These are phyloP conservation scores for Pollenia labialis DNA, from an alignment of 2,888 invertebrate species.

Conservation along the genomic window DNA sequence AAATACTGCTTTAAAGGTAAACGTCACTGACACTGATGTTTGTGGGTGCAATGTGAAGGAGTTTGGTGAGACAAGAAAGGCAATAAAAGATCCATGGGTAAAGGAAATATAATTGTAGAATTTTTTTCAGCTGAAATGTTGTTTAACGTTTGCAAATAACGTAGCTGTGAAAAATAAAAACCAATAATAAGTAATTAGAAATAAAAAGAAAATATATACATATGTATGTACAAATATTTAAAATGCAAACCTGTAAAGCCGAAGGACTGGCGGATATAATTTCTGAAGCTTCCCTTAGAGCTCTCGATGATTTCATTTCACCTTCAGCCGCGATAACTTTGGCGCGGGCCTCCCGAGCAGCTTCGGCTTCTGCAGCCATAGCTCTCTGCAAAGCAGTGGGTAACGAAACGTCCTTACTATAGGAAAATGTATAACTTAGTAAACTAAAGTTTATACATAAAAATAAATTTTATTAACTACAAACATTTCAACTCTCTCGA, in stretches of 20 bases:
- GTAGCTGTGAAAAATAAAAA: conserved; percentile 86
- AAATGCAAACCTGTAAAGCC: conserved; percentile 85
- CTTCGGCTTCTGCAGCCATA: conserved; percentile 94
- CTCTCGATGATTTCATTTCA: conserved; percentile 92
- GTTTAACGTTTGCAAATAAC: conserved; percentile 95
- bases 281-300: conserved; percentile 93
- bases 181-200: conserved; percentile 25
- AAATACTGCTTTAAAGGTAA: conserved; percentile 79
- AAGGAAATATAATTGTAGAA: conserved; percentile 96
- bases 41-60: conserved; percentile 63
- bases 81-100: conserved; percentile 92
- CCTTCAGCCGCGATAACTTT: conserved; percentile 90
- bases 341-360: conserved; percentile 88
- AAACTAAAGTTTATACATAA: background rate
- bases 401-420: conserved; percentile 91
- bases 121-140: conserved; percentile 97
- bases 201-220: conserved; percentile 32
- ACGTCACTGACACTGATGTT: conserved; percentile 78
- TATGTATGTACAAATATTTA: background rate
- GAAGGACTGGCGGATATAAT: conserved; percentile 90
- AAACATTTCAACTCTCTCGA: conserved; percentile 97
- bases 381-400: conserved; percentile 91
- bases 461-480: conserved; percentile 75
- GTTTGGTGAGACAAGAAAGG: conserved; percentile 78
- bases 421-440: background rate